Evolutionary conservation across 2,888 invertebrate genomes (phyloP).

Genomic region (Caenorhabditis sp.): DNA sequence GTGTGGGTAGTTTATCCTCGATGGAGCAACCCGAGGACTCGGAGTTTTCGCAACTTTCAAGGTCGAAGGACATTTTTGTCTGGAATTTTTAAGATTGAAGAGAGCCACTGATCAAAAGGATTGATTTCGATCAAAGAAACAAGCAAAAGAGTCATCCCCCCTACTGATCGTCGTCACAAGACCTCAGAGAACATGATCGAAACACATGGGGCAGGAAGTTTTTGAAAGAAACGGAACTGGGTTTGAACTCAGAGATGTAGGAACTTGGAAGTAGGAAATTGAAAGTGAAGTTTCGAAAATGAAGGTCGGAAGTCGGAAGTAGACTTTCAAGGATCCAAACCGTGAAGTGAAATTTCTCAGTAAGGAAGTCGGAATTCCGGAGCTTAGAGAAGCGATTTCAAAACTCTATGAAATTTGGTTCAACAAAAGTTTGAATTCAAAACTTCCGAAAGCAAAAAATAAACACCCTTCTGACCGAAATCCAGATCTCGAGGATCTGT

Average conservation of each 20-base stretch:
- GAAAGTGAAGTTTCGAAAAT: not conserved
- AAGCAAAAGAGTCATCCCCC: constrained; percentile 1
- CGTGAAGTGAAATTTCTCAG: no score
- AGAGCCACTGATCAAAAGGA: not conserved
- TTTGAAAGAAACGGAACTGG: not conserved
- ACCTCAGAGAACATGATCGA: constrained; percentile 14
- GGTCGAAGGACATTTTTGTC: constrained; percentile 73
- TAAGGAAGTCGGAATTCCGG: no score
- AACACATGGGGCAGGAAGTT: not conserved
- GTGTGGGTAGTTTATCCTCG: constrained; percentile 73
- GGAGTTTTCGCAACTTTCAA: constrained; percentile 69
- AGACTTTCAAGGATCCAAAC: no score
- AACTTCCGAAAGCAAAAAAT: no score
- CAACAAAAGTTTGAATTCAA: no score
- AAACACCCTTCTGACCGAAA: not conserved
- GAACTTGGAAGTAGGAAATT: no score
- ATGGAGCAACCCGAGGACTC: constrained; percentile 70
- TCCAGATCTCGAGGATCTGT: not conserved
- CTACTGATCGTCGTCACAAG: constrained; percentile 10
- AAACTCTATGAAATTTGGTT: no score
- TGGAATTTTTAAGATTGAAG: no score
- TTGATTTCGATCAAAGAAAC: constrained; percentile 25
- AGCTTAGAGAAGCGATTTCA: no score
- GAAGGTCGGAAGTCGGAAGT: no score
- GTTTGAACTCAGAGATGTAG: no score